Evolutionary conservation across 2,113 vertebrate genomes (phyloP), one percentile per base, ranked within the genome.

Genomic region (Vulpes vulpes): DNA sequence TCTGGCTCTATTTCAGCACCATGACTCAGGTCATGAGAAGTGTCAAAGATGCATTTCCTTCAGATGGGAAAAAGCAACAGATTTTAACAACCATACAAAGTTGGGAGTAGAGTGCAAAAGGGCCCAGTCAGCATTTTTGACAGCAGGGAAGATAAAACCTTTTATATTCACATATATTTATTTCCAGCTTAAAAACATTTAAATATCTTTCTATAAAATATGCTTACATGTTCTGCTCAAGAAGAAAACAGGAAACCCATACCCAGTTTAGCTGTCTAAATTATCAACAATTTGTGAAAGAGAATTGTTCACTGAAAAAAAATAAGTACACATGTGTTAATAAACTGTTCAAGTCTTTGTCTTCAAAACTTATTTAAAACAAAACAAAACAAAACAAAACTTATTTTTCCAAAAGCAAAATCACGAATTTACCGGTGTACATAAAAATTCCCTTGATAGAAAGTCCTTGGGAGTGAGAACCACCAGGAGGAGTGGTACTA

Each of bases 21-120:
- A 96, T 98, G 98, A 98, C 98, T 98, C 98, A 98, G 99, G 99
- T 99, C 99, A 99, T 99, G 99, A 99, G 99, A 99, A 99, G 99
- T 99, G 99, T 99, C 99, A 99, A 99, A 99, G 99, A 99, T 98
- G 98, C 98, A 99, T 98, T 99, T 99, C 99, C 98, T 99, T 98
- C 96, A 98, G 98, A 99, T 99, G 99, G 99, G 99, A 99, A 99
- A 99, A 96, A 98, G 98, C 98, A 99, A 98, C 97, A 94, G 96
- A 98, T 98, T 99, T 99, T 98, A 98, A 98, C 97, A 98, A 97
- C 98, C 93, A 92, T 92, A 96, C 97, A 86, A 97, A 98, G 98
- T 95, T 94, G 97, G 98, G 83, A 91, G 73, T 65, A n/a, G 0
- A 94, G 89, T 95, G 97, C 86, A 88, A 98, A 98, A 98, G 96